Evolutionary conservation across 2,888 invertebrate species (phyloP).

Genomic region (Drosophila paramelanica): DNA sequence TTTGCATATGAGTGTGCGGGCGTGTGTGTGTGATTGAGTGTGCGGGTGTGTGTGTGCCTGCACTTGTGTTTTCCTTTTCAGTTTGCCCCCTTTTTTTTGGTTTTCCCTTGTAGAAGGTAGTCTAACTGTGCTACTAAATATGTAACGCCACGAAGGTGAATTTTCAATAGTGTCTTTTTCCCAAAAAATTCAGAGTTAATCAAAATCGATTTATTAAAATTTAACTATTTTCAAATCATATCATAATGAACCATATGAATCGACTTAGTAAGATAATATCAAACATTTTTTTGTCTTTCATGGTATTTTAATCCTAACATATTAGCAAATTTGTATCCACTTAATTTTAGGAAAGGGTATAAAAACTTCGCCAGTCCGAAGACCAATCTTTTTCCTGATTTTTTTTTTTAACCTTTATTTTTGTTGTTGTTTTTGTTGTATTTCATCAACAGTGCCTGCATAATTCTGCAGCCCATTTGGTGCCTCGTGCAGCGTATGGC

Average conservation of each 20-base stretch:
- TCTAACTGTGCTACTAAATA: neutral
- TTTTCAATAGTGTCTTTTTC: neutral
- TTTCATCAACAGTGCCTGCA: slow-evolving; percentile 76
- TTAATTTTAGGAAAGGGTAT: slow-evolving; percentile 4
- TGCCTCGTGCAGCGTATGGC: slow-evolving; percentile 70
- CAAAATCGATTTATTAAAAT: no score
- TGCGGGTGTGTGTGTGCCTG: slow-evolving; percentile 1
- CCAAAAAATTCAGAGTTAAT: no score
- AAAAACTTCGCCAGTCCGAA: slow-evolving; percentile 1
- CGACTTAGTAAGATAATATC: no score
- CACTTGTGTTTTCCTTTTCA: slow-evolving; percentile 10
- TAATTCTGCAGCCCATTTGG: slow-evolving; percentile 70
- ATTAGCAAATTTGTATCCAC: no score
- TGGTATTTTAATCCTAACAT: no score
- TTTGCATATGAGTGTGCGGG: slow-evolving; percentile 14
- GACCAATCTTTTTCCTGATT: slow-evolving; percentile 14
- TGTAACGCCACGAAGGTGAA: neutral
- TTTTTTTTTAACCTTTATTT: slow-evolving; percentile 1
- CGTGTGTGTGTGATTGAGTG: neutral
- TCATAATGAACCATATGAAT: no score
- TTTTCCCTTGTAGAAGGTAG: neutral
- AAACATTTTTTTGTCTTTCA: no score
- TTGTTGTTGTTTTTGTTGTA: slow-evolving; percentile 46
- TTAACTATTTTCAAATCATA: no score
- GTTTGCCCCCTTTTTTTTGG: slow-evolving; percentile 3